These are phyloP conservation scores for Pogonognathellus flavescens DNA, from an alignment of 1,140 invertebrate species.

Conservation along the genomic window DNA sequence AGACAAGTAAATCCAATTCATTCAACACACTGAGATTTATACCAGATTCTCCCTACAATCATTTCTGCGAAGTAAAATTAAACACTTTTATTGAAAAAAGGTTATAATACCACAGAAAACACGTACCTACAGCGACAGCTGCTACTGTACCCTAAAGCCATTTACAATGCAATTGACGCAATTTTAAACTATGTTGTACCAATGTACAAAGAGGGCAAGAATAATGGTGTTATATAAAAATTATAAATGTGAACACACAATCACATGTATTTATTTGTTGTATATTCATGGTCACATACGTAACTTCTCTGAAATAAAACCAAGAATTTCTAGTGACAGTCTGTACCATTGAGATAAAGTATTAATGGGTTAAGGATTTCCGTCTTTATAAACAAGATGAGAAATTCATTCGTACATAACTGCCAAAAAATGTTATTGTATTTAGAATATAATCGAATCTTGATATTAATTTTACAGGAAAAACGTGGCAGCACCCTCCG, in stretches of 20 bases:
- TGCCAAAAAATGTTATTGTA: neutral
- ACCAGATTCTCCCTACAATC: neutral
- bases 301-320: neutral
- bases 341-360: constrained; percentile 26
- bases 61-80: neutral
- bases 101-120: too few species aligned
- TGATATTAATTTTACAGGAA: constrained; percentile 69
- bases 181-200: too few species aligned
- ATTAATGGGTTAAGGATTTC: constrained; percentile 41
- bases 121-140: too few species aligned
- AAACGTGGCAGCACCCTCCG: constrained; percentile 94
- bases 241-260: too few species aligned
- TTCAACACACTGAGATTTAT: neutral
- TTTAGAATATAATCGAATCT: constrained; percentile 2
- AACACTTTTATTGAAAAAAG: too few species aligned
- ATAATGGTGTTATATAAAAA: too few species aligned
- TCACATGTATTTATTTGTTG: neutral
- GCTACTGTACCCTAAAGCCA: too few species aligned
- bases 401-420: too few species aligned
- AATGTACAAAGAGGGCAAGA: too few species aligned
- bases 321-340: constrained; percentile 43
- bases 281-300: constrained; percentile 17
- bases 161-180: too few species aligned
- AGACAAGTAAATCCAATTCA: too few species aligned
- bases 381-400: neutral